A percentile compares a stretch with the other conserved stretches of the same genome.
Conservation (phyloP, 2,888 invertebrate genomes). For the Rosalia funebris region DNA sequence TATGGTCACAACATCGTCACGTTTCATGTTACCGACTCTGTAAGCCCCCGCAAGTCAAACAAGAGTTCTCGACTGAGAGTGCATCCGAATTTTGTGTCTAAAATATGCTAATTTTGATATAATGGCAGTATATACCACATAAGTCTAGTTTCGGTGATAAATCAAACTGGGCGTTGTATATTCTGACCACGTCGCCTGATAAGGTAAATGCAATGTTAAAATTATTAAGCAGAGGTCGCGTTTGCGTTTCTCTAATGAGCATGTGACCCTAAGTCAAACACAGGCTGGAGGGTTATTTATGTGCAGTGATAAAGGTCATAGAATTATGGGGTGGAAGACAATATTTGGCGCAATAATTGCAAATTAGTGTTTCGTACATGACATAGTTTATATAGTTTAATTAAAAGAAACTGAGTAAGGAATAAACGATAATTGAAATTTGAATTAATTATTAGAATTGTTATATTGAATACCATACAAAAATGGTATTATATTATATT, state of each 20-base stretch:
- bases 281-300: not conserved
- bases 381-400: too few species aligned
- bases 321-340: too few species aligned
- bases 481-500: too few species aligned
- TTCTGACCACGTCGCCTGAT: conserved; percentile 21
- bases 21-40: conserved; percentile 45
- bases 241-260: conserved; percentile 13
- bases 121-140: conserved; percentile 9
- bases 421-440: too few species aligned
- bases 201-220: conserved; percentile 21
- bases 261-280: conserved; percentile 5
- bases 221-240: conserved; percentile 14
- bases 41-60: conserved; percentile 41
- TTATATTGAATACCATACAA: too few species aligned
- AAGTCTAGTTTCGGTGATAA: conserved; percentile 21
- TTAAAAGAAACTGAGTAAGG: too few species aligned
- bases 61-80: conserved; percentile 29
- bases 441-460: too few species aligned
- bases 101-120: conserved; percentile 40
- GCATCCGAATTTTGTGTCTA: conserved; percentile 34
- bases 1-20: conserved; percentile 41
- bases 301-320: not conserved
- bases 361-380: too few species aligned
- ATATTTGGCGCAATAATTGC: too few species aligned
- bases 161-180: conserved; percentile 16